A percentile compares a stretch with the other conserved stretches of the same genome.
phyloP scores from a whole-genome alignment of 2,797 vertebrate genomes.

The Miichthys miiuy region DNA sequence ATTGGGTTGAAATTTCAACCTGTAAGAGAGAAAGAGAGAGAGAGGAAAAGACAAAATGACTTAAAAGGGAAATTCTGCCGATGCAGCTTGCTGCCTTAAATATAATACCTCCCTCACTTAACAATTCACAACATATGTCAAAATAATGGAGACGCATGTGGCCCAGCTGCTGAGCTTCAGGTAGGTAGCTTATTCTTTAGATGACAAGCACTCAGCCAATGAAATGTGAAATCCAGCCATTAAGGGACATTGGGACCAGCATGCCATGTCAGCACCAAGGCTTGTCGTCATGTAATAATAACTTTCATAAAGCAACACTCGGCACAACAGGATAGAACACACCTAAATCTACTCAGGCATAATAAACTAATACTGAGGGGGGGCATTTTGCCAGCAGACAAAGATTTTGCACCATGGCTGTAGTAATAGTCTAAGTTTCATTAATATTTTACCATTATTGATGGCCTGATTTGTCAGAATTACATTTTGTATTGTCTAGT shows the following conservation, averaged over 20 bases:
- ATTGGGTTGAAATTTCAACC: slow-evolving; percentile 93
- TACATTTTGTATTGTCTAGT: not conserved
- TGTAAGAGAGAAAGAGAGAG: slow-evolving; percentile 65
- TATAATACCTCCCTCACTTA: slow-evolving; percentile 27
- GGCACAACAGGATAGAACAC: slow-evolving; percentile 29
- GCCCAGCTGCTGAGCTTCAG: slow-evolving; percentile 31
- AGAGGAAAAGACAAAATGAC: slow-evolving; percentile 21
- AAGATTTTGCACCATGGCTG: no score
- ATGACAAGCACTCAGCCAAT: slow-evolving; percentile 48
- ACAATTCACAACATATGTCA: slow-evolving; percentile 36
- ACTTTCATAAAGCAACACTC: slow-evolving; percentile 32
- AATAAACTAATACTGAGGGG: slow-evolving; percentile 40
- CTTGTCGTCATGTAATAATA: slow-evolving; percentile 41
- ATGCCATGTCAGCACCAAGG: slow-evolving; percentile 48
- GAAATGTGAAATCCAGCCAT: slow-evolving; percentile 49
- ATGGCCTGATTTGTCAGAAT: not conserved
- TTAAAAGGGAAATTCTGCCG: slow-evolving; percentile 19
- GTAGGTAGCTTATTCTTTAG: slow-evolving; percentile 43
- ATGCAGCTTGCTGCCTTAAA: slow-evolving; percentile 7
- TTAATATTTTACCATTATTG: not conserved
- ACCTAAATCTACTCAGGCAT: slow-evolving; percentile 40
- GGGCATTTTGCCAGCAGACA: no score
- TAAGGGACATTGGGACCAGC: slow-evolving; percentile 51
- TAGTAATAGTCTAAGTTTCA: no score
- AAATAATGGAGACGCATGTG: slow-evolving; percentile 43